Evolutionary conservation across 2,888 invertebrate genomes (phyloP).

Genomic region (Acholoe squamosa): DNA sequence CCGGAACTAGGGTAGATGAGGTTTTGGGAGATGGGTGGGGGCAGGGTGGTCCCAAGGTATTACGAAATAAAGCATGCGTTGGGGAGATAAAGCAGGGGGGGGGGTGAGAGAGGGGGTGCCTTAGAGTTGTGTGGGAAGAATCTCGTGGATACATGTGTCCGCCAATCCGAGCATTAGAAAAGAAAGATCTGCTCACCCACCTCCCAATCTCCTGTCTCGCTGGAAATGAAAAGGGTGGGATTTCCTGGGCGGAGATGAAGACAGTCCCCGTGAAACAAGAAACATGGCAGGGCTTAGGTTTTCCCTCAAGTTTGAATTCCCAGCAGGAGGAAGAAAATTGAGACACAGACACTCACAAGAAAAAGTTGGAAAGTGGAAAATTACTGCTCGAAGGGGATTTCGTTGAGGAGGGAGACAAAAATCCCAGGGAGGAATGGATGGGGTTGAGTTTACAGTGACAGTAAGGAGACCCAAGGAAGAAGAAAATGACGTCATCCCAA

Average conservation of each 20-base stretch:
- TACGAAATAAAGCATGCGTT: no score
- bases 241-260: background rate
- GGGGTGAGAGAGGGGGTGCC: background rate
- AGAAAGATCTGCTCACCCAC: no score
- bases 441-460: no score
- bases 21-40: background rate
- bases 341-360: background rate
- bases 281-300: background rate
- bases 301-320: background rate
- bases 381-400: no score
- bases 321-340: background rate
- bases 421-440: no score
- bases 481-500: no score
- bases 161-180: background rate
- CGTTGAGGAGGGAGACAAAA: no score
- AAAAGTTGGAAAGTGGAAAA: no score
- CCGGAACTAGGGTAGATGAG: background rate
- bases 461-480: no score
- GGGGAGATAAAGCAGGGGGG: background rate
- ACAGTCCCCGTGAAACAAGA: background rate
- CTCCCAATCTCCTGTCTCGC: background rate
- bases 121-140: background rate
- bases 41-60: background rate
- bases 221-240: conserved; percentile 10
- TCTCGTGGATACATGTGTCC: background rate